Evolutionary conservation across 2,113 vertebrate genomes (phyloP), one percentile per base, ranked within the genome.

Genomic region (Ifrita kowaldi): DNA sequence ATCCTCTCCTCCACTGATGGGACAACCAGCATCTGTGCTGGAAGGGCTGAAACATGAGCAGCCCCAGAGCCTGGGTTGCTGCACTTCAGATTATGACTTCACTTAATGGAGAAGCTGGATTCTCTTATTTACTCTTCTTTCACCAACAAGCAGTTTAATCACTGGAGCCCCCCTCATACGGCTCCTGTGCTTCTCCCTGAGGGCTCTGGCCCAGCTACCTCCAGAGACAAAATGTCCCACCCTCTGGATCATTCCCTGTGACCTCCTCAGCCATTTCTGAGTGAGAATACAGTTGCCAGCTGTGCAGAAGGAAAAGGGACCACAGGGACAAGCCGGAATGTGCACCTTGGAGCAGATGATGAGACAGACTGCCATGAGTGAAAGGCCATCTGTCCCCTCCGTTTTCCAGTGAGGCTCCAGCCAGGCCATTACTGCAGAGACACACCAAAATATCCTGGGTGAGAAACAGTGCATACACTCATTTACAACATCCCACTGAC

Each of bases 241-340:
- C 18, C 1, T 1, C 42, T 59, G 16, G 16, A 33, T 39, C 0
- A 0, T 33, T 16, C 39, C 49, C 53, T 41, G 49, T 30, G 59
- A 41, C 50, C 17, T 81, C 63, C 53, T 65, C 60, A 44, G 68
- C 21, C 41, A 9, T 30, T 75, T 59, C 55, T 0, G 2, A 84
- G 57, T 1, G 1, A 71, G 24, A 19, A 2, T 7, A 26, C 16
- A 26, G 44, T 0, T 59, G 19, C 21, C 65, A 56, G 37, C 22
- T n/a, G 19, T 21, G 41, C 65, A 55, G 44, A 33, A 44, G 44
- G 47, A 55, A 55, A 95, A 82, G 33, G 56, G 16, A 37, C 7
- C 60, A 28, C 13, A 62, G 56, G 44, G 33, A 84, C 14, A 68
- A 55, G 13, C 44, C 81, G 79, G 84, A 57, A 55, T 1, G 0